Base-by-base conservation (phyloP, 2,888 invertebrate genomes). In the Allacma fusca region DNA sequence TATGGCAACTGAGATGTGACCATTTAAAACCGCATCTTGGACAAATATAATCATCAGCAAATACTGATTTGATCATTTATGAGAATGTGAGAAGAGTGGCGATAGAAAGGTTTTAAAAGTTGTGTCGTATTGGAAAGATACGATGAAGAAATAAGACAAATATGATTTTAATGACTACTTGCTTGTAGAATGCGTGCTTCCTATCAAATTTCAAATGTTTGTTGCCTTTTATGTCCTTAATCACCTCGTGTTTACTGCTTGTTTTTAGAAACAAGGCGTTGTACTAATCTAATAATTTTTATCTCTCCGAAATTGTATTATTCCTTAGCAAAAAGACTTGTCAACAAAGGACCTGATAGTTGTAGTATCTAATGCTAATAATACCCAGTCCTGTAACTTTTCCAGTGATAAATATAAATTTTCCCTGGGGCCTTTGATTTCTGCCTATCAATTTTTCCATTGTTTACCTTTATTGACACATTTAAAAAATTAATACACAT, bases 181-280 rank as follows among this genome's bases (percentile, higher is more conserved):
- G 16, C 16, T 50, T 2, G 9, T 50, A 50, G 19, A 50, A 50
- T 50, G 2, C 19, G 19, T 50, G 19, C 50, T 50, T 28, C 0
- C n/a, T 65, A 65, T 65, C 65, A 28, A 26, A 26, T 26, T 28
- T 19, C 28, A 65, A 65, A 65, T 65, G 65, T 65, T 65, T 65
- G 26, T 24, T 26, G 1, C 28, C 19, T 29, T 26, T 65, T 65
- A 65, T 65, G 26, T 65, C 24, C 28, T 28, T 65, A 65, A 65
- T 26, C 65, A 26, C 26, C 12, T 65, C 28, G 24, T 65, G 29
- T 65, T 65, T 65, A 13, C n/a, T 65, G 19, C 29, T 65, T 65
- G 26, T 28, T 28, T 9, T 24, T 62, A 26, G 24, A 62, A 26
- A 23, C 62, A 62, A 24, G 7, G 19, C 28, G 1, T 19, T 65